Percentiles rank a stretch among this genome's conserved stretches.
Conservation (phyloP, 1,140 invertebrate genomes). For the Zaprionus africanus region DNA sequence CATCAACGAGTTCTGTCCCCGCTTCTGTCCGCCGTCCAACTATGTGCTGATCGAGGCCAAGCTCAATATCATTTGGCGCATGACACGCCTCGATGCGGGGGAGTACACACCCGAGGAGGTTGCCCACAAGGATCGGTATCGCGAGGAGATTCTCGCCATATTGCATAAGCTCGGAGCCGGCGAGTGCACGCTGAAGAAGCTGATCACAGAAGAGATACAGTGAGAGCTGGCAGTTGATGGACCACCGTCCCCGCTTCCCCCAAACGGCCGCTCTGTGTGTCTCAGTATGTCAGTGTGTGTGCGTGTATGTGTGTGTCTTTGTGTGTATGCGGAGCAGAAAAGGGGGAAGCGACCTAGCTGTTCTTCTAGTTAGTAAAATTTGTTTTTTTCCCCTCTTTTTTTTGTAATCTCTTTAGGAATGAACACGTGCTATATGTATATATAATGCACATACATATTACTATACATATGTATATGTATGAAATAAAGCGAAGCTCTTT, state of each 20-base stretch:
- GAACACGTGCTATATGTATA: neutral
- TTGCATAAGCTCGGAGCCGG: slow-evolving; percentile 83
- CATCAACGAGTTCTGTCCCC: slow-evolving; percentile 78
- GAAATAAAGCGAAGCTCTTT: slow-evolving; percentile 5
- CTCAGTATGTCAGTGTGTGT: slow-evolving; percentile 3
- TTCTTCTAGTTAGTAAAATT: slow-evolving; percentile 30
- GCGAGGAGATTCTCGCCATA: slow-evolving; percentile 83
- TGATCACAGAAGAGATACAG: slow-evolving; percentile 78
- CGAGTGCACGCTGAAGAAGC: slow-evolving; percentile 84
- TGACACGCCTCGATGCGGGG: slow-evolving; percentile 64
- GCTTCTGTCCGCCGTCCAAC: slow-evolving; percentile 80
- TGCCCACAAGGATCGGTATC: slow-evolving; percentile 81
- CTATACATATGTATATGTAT: neutral
- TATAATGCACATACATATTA: slow-evolving; percentile 12
- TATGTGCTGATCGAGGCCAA: slow-evolving; percentile 81
- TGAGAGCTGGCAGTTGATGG: slow-evolving; percentile 33
- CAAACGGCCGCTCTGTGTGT: slow-evolving; percentile 14
- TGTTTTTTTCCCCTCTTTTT: slow-evolving; percentile 31
- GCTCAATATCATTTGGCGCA: slow-evolving; percentile 81
- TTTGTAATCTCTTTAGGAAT: slow-evolving; percentile 51
- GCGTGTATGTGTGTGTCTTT: slow-evolving; percentile 1
- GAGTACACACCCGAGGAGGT: slow-evolving; percentile 68
- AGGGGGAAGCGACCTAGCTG: slow-evolving; percentile 7
- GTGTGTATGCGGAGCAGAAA: slow-evolving; percentile 5
- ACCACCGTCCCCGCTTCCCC: neutral